Percentiles rank a stretch among this genome's conserved stretches.
These are phyloP conservation scores for Latrodectus hesperus DNA, from an alignment of 2,888 invertebrate genomes.

Conservation along the genomic window DNA sequence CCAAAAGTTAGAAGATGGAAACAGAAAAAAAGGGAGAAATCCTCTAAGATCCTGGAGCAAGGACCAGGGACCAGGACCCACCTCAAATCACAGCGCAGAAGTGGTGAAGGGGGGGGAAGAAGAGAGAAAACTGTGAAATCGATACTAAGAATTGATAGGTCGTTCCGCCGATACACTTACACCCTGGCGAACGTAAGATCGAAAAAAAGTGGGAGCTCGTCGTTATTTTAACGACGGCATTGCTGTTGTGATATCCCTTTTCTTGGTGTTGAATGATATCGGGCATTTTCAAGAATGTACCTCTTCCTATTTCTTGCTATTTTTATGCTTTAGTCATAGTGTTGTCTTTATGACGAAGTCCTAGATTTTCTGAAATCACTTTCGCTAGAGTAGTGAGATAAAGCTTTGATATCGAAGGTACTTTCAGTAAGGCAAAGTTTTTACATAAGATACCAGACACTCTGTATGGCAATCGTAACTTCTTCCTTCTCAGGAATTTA, in stretches of 20 bases:
- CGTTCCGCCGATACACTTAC: slow-evolving; percentile 38
- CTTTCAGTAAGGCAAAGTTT: too few relatives aligned
- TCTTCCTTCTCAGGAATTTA: too few relatives aligned
- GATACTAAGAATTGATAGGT: slow-evolving; percentile 49
- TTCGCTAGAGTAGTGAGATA: too few relatives aligned
- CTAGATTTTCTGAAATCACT: too few relatives aligned
- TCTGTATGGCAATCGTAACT: too few relatives aligned
- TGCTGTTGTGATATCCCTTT: slow-evolving; percentile 40
- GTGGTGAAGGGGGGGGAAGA: not conserved
- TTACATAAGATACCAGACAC: too few relatives aligned
- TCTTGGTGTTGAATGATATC: not conserved
- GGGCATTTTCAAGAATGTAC: slow-evolving; percentile 5
- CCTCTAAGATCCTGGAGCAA: not conserved
- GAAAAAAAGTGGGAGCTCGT: slow-evolving; percentile 1
- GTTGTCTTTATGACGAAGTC: too few relatives aligned
- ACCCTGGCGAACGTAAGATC: not conserved
- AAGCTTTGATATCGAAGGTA: too few relatives aligned
- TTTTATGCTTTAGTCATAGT: too few relatives aligned
- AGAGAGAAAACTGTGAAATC: not conserved
- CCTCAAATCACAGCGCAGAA: slow-evolving; percentile 28
- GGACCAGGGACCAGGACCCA: slow-evolving; percentile 5
- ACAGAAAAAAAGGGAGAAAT: slow-evolving; percentile 1
- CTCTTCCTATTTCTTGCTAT: too few relatives aligned
- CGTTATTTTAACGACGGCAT: slow-evolving; percentile 57
- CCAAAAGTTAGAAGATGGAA: not conserved